Conservation (phyloP, 92 coral and sea anemone species). For the Pocillopora meandrina region DNA sequence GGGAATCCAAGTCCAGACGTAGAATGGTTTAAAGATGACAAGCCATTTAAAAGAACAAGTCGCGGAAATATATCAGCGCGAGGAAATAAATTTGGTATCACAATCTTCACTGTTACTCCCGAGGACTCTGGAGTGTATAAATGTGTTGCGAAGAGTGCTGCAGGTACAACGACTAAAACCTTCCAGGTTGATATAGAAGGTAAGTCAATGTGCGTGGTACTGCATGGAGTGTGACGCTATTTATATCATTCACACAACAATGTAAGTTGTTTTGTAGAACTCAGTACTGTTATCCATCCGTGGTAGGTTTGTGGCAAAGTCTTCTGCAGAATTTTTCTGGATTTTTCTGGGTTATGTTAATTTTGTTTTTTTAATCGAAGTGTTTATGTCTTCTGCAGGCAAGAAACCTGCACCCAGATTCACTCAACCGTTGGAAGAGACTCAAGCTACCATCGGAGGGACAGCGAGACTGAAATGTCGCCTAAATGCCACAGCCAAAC, state of each 20-base stretch:
- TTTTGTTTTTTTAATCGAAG: too few relatives aligned
- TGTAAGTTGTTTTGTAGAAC: neutral
- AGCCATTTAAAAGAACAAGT: conserved; percentile 69
- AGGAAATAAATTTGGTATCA: conserved; percentile 70
- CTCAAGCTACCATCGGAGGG: conserved; percentile 78
- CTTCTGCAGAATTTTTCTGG: neutral
- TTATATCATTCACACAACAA: too few relatives aligned
- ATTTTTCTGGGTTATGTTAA: neutral
- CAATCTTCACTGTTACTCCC: conserved; percentile 59
- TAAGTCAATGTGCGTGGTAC: conserved; percentile 32
- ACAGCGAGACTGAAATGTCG: conserved; percentile 71
- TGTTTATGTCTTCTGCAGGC: conserved; percentile 20
- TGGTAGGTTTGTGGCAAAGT: too few relatives aligned
- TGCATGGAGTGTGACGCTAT: too few relatives aligned
- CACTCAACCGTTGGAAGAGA: conserved; percentile 77
- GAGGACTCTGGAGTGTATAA: conserved; percentile 93
- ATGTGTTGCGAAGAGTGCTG: conserved; percentile 89
- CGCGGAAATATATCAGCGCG: conserved; percentile 71
- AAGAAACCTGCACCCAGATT: conserved; percentile 83
- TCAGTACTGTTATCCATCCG: too few relatives aligned
- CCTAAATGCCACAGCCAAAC: conserved; percentile 76
- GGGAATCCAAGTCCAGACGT: conserved; percentile 91
- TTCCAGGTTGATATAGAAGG: conserved; percentile 88
- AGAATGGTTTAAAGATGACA: conserved; percentile 94
- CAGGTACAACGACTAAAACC: conserved; percentile 76